Conservation (phyloP, 2,113 vertebrate species). For the Asarcornis scutulata region DNA sequence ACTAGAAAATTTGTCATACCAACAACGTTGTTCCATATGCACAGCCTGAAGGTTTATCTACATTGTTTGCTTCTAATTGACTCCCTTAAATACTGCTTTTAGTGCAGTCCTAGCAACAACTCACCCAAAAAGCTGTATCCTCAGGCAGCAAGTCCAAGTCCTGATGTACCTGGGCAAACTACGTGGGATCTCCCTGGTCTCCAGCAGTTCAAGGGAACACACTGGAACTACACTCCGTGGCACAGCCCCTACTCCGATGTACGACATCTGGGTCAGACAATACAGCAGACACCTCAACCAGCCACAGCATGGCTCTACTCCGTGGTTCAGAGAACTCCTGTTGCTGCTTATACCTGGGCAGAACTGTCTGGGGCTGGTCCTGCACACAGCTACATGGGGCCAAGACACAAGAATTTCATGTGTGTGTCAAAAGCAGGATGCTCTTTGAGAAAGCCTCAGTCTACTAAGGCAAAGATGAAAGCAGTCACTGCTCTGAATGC, state of each 20-base stretch:
- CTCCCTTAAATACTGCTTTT: not conserved
- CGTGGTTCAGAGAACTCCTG: not conserved
- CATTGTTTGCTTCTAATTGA: not conserved
- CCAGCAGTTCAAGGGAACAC: not conserved
- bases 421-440: not conserved
- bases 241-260: not conserved
- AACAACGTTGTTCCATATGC: not conserved
- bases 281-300: not conserved
- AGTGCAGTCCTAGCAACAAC: not conserved
- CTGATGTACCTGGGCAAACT: not conserved
- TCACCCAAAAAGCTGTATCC: not conserved
- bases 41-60: not conserved
- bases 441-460: not conserved
- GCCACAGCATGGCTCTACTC: not conserved
- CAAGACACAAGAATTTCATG: not conserved
- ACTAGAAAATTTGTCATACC: not conserved
- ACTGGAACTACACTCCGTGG: not conserved
- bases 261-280: not conserved
- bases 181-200: not conserved
- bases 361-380: not conserved
- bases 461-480: not conserved
- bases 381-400: not conserved
- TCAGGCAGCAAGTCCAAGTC: not conserved
- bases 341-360: not conserved
- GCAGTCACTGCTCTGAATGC: not conserved